Percentiles rank a stretch among this genome's conserved stretches.
Evolutionary conservation across 2,113 vertebrate species (phyloP).

Genomic region (Lophura nycthemera): DNA sequence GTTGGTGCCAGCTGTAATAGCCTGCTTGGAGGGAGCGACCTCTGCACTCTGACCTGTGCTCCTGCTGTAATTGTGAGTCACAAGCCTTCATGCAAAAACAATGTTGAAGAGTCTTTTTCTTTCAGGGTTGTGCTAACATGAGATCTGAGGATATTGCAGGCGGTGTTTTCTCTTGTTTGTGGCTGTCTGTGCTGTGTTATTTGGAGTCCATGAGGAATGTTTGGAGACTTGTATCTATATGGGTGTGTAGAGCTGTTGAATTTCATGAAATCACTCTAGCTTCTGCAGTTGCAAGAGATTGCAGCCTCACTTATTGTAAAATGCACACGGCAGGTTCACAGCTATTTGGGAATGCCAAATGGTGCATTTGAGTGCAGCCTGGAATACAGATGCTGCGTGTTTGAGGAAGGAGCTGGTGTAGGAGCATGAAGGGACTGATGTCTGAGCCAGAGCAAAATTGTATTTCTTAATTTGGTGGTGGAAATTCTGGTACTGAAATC

Average conservation of each 20-base stretch:
- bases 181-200: fast-evolving
- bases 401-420: neutral
- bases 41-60: neutral
- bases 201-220: neutral
- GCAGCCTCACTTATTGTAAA: neutral
- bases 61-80: neutral
- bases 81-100: neutral
- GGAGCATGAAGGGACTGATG: neutral
- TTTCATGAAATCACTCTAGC: neutral
- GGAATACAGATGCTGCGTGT: neutral
- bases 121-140: neutral
- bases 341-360: neutral
- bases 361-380: neutral
- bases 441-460: fast-evolving
- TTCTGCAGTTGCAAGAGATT: neutral
- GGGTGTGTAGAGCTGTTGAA: neutral
- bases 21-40: neutral
- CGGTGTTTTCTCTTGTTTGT: neutral
- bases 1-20: neutral
- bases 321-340: neutral
- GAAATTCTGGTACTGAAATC: neutral
- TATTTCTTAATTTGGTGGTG: neutral
- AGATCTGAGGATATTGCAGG: neutral
- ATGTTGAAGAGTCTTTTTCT: neutral
- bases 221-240: neutral